A percentile compares a stretch with the other conserved stretches of the same genome.
Evolutionary conservation across 2,888 invertebrate genomes (phyloP).

Genomic region (Drosophila sordidula): DNA sequence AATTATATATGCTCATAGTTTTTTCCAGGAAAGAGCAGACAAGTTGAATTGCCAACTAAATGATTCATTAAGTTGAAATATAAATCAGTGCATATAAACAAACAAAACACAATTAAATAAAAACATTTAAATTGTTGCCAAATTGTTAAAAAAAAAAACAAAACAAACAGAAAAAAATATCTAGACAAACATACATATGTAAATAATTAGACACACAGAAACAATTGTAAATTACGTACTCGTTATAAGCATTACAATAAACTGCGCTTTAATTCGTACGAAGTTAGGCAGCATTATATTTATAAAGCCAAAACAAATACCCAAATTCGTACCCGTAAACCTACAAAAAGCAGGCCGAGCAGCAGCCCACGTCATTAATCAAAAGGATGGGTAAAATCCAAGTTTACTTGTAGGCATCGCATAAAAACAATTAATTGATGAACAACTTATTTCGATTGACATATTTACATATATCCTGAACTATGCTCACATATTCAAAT

Average conservation of each 20-base stretch:
- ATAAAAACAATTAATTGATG: slow-evolving; percentile 26
- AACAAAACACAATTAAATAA: slow-evolving; percentile 21
- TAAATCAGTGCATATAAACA: slow-evolving; percentile 31
- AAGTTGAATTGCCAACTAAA: background rate
- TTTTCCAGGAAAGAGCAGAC: slow-evolving; percentile 13
- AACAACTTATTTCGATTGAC: slow-evolving; percentile 27
- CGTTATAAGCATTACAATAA: slow-evolving; percentile 53
- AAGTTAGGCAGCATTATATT: slow-evolving; percentile 24
- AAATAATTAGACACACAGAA: slow-evolving; percentile 55
- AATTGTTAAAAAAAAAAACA: slow-evolving; percentile 37
- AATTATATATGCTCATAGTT: background rate
- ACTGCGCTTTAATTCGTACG: slow-evolving; percentile 53
- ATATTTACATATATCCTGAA: slow-evolving; percentile 35
- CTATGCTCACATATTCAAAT: slow-evolving; percentile 44
- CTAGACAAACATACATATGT: slow-evolving; percentile 50
- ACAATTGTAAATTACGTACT: slow-evolving; percentile 73
- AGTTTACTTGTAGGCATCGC: slow-evolving; percentile 20
- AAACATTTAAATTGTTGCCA: slow-evolving; percentile 53
- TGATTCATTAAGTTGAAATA: slow-evolving; percentile 18
- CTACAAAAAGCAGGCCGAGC: slow-evolving; percentile 2
- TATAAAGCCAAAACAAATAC: slow-evolving; percentile 2
- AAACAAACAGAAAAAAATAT: slow-evolving; percentile 10
- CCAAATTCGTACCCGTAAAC: slow-evolving; percentile 2
- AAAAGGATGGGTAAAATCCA: slow-evolving; percentile 13
- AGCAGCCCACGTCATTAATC: slow-evolving; percentile 23